Evolutionary conservation across 2,113 vertebrate species (phyloP).

Genomic region (Scalopus aquaticus): DNA sequence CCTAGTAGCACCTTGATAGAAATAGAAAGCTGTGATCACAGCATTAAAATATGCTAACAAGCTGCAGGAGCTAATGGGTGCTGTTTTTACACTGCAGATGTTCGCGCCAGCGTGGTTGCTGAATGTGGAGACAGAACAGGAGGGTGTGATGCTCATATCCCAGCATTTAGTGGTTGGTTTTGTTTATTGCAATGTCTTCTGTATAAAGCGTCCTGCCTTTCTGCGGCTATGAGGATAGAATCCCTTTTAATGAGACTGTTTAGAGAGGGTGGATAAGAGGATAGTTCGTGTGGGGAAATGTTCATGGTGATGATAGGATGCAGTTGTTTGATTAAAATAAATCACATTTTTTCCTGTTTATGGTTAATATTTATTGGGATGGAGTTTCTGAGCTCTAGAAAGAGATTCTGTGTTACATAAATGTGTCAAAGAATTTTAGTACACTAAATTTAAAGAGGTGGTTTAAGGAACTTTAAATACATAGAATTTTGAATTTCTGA

Average conservation of each 20-base stretch:
- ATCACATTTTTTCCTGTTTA: neutral
- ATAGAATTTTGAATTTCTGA: neutral
- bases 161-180: neutral
- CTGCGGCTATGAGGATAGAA: neutral
- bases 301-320: neutral
- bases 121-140: slow-evolving; percentile 60
- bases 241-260: too few relatives aligned
- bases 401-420: neutral
- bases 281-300: neutral
- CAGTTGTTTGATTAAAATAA: neutral
- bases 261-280: neutral
- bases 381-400: neutral
- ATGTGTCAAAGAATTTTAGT: neutral
- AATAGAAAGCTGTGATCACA: slow-evolving; percentile 87
- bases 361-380: neutral
- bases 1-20: slow-evolving; percentile 85
- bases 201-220: neutral
- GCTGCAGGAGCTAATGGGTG: slow-evolving; percentile 82
- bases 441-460: neutral
- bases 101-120: slow-evolving; percentile 68
- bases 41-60: slow-evolving; percentile 86
- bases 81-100: slow-evolving; percentile 80
- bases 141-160: slow-evolving; percentile 49
- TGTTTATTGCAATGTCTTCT: slow-evolving; percentile 63
- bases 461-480: neutral